phyloP scores from a whole-genome alignment of 1,140 invertebrate species.

The Coelopa frigida region DNA sequence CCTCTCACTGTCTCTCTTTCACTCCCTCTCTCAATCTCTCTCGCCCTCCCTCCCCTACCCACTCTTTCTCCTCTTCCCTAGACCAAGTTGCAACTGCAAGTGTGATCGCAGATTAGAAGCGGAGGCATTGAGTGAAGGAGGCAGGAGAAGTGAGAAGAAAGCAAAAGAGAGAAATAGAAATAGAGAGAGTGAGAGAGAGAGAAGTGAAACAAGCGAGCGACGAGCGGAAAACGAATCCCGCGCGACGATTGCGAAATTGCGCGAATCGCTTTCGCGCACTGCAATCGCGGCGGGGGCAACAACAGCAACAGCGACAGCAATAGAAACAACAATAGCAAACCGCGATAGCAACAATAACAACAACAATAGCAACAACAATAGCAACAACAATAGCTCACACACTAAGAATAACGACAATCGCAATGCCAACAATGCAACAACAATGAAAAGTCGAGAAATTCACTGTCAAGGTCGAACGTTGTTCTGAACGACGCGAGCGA shows the following conservation, averaged over 20 bases:
- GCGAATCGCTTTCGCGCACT: slow-evolving; percentile 18
- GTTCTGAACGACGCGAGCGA: slow-evolving; percentile 42
- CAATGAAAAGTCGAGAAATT: slow-evolving; percentile 13
- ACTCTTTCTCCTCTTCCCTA: too few species aligned
- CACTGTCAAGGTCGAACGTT: slow-evolving; percentile 44
- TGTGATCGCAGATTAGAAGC: too few species aligned
- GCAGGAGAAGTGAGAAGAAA: too few species aligned
- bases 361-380: slow-evolving; percentile 13
- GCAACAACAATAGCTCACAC: slow-evolving; percentile 11
- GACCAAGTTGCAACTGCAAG: too few species aligned
- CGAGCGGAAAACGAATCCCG: slow-evolving; percentile 20
- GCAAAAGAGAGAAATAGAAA: slow-evolving; percentile 4
- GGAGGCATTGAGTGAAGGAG: too few species aligned
- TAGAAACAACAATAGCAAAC: slow-evolving; percentile 8
- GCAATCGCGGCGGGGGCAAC: too few species aligned
- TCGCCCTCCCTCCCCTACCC: too few species aligned
- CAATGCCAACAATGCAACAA: not conserved
- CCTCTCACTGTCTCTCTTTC: too few species aligned
- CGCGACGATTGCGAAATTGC: slow-evolving; percentile 36
- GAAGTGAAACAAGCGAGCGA: slow-evolving; percentile 5
- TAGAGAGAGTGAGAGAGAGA: not conserved
- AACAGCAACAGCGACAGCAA: too few species aligned
- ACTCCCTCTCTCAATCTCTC: too few species aligned
- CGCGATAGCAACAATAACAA: slow-evolving; percentile 11
- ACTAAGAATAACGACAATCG: slow-evolving; percentile 7